A percentile compares a stretch with the other conserved stretches of the same genome.
Conservation (phyloP, 1,140 invertebrate species). For the Elysia chlorotica region DNA sequence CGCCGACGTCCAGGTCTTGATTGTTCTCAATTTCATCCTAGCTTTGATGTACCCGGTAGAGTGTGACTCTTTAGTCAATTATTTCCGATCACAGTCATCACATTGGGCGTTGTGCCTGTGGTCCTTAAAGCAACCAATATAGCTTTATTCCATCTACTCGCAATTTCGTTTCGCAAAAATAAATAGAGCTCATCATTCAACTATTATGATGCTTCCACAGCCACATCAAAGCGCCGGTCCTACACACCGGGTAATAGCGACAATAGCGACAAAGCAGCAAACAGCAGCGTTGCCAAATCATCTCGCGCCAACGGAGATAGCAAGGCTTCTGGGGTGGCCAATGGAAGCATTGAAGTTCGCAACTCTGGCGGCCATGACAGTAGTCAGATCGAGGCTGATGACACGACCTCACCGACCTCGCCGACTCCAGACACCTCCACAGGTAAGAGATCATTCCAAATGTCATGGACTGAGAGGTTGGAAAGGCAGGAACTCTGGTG, state of each 20-base stretch:
- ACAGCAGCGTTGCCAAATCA: neutral
- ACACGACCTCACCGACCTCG: neutral
- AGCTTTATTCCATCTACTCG: neutral
- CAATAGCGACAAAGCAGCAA: neutral
- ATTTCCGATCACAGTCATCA: too few species aligned
- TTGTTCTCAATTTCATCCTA: too few species aligned
- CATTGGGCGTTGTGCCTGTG: too few species aligned
- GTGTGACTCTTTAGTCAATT: neutral
- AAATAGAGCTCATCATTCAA: neutral
- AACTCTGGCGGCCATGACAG: neutral
- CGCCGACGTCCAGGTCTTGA: too few species aligned
- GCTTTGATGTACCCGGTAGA: neutral
- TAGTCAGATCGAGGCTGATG: neutral
- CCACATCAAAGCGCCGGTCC: neutral
- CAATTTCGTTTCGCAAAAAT: neutral
- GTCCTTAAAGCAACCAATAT: too few species aligned
- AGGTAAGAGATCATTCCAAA: neutral
- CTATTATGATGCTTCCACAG: neutral
- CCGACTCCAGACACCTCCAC: neutral
- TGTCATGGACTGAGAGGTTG: neutral
- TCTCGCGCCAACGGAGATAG: neutral
- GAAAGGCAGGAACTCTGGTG: neutral
- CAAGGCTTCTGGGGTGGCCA: too few species aligned
- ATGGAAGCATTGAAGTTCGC: conserved; percentile 1
- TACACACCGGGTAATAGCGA: conserved; percentile 1